Conservation (phyloP, 1,140 invertebrate species). For the Drosophila melanogaster region Release_6_plus_ISO1_MT NT_037436.4:14805501-14806000, state of each 20-base stretch:
- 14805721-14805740: slow-evolving; percentile 44
- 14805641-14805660: slow-evolving; percentile 8
- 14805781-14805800: slow-evolving; percentile 40
- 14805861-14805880: not conserved
- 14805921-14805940: slow-evolving; percentile 35
- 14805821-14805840: slow-evolving; percentile 42
- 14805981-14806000: slow-evolving; percentile 9
- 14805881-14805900: slow-evolving; percentile 41
- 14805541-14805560: slow-evolving; percentile 50
- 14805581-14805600: slow-evolving; percentile 37
- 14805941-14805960: slow-evolving; percentile 3
- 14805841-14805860: slow-evolving; percentile 6
- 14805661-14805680: slow-evolving; percentile 41
- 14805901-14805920: slow-evolving; percentile 35
- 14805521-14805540: slow-evolving; percentile 28
- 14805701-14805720: slow-evolving; percentile 76
- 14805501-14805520: slow-evolving; percentile 15
- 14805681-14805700: slow-evolving; percentile 70
- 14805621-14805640: slow-evolving; percentile 76
- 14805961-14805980: slow-evolving; percentile 17
- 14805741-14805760: slow-evolving; percentile 38
- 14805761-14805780: slow-evolving; percentile 18
- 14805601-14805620: slow-evolving; percentile 60
- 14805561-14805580: slow-evolving; percentile 26
- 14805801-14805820: slow-evolving; percentile 33